Percentiles rank a stretch among this genome's conserved stretches.
These are phyloP conservation scores for Lichenostomus cassidix DNA, from an alignment of 2,113 vertebrate species.

Conservation along the genomic window DNA sequence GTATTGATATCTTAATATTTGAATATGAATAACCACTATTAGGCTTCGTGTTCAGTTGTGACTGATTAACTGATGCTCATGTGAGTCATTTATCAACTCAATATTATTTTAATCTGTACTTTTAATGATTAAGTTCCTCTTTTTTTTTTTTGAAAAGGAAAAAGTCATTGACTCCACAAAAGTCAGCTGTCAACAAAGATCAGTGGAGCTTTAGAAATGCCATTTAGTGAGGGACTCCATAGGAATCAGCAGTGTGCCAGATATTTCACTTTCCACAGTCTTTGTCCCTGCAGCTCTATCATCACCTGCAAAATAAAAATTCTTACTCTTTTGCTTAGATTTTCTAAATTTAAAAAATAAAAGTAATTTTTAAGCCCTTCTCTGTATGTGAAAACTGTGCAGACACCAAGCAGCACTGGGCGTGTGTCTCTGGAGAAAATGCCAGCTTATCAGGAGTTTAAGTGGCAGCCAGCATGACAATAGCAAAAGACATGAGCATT, in stretches of 20 bases:
- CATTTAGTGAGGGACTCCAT: not conserved
- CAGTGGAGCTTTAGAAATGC: not conserved
- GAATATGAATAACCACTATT: not conserved
- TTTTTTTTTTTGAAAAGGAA: not conserved
- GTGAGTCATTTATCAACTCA: not conserved
- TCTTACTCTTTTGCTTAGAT: not conserved
- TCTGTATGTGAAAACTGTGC: not conserved
- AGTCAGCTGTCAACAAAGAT: not conserved
- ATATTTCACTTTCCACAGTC: not conserved
- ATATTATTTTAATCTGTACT: not conserved
- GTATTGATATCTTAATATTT: not conserved
- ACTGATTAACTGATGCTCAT: not conserved
- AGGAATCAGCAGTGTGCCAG: not conserved
- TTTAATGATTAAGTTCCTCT: not conserved
- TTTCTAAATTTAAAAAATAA: not conserved
- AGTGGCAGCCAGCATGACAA: not conserved
- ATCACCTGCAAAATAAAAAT: not conserved
- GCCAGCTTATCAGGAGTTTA: not conserved
- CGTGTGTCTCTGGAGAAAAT: not conserved
- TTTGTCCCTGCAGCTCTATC: not conserved
- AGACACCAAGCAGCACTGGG: not conserved
- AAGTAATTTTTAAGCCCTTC: not conserved
- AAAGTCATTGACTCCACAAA: not conserved
- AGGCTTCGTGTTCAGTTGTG: not conserved
- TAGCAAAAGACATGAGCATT: not conserved